Base-by-base conservation (phyloP, 2,888 invertebrate genomes). In the Lasioglossum leucozonium region DNA sequence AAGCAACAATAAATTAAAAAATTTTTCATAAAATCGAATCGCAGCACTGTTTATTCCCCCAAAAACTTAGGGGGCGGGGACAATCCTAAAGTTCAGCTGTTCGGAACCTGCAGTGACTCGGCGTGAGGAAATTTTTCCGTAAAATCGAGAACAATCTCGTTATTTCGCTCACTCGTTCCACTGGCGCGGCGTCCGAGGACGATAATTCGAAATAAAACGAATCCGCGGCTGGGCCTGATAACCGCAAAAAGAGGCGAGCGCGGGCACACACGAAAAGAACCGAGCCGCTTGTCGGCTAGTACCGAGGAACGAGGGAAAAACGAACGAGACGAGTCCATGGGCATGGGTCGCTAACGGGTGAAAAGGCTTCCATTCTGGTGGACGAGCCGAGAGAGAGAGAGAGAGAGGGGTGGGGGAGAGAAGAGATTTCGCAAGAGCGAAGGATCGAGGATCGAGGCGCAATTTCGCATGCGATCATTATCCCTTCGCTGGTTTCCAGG, bases 381-480 rank as follows among this genome's bases (percentile, higher is more conserved):
- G 30, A 34, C 37, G 73, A 26, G 69, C 65, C 67, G 71, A n/a
- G 47, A 4, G 11, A 67, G 67, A 40, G 40, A 74, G 47, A 78
- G 58, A 2, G 8, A 26, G 69, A n/a, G 44, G 0, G 13, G 55
- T n/a, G 67, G 13, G 40, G 72, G 51, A 78, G 34, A 5, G 4
- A 34, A n/a, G 18, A 22, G 67, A 11, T 37, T 72, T 74, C 77
- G 47, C 71, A 55, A 81, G 81, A 81, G 34, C 72, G 22, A 72
- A 30, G 69, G 73, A 82, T 77, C 73, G 67, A 37, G 62, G 30
- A 30, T 62, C 26, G 26, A 11, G 55, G 18, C 76, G 55, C 74
- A 82, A 87, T 82, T 85, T 89, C 85, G 88, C 85, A 88, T 80
- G 88, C 85, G 85, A 81, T 88, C 82, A 83, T 89, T 90, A 90